Conservation (phyloP, 2,797 vertebrate species). For the Eulemur rubriventer region DNA sequence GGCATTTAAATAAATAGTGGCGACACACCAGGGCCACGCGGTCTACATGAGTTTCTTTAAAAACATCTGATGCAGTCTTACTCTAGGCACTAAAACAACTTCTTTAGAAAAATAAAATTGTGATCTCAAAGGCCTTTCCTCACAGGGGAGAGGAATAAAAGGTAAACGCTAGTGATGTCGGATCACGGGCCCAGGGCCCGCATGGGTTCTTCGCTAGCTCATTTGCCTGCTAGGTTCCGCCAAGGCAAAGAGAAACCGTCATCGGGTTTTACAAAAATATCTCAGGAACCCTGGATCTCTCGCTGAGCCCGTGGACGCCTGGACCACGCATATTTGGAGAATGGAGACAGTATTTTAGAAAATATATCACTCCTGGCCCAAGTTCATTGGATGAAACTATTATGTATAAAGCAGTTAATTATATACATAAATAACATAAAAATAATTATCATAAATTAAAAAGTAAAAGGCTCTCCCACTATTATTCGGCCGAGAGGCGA, state of each 20-base stretch:
- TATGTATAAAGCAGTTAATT: conserved; percentile 60
- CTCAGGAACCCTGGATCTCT: neutral
- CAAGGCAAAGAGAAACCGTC: neutral
- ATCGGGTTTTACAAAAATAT: neutral
- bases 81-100: conserved; percentile 42
- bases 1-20: neutral
- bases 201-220: neutral
- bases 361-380: conserved; percentile 7
- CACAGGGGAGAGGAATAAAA: neutral
- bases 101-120: conserved; percentile 62
- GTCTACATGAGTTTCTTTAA: neutral
- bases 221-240: neutral
- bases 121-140: conserved; percentile 63
- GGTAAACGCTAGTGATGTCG: neutral
- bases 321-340: neutral
- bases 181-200: neutral
- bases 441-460: conserved; percentile 76
- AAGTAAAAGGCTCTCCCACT: neutral
- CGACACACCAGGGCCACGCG: neutral
- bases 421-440: conserved; percentile 78
- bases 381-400: neutral
- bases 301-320: neutral
- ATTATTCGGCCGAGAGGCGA: neutral
- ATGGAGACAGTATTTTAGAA: conserved; percentile 11
- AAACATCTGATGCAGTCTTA: neutral